Base-by-base conservation (phyloP, 2,113 vertebrate genomes). In the Penelope pileata region DNA sequence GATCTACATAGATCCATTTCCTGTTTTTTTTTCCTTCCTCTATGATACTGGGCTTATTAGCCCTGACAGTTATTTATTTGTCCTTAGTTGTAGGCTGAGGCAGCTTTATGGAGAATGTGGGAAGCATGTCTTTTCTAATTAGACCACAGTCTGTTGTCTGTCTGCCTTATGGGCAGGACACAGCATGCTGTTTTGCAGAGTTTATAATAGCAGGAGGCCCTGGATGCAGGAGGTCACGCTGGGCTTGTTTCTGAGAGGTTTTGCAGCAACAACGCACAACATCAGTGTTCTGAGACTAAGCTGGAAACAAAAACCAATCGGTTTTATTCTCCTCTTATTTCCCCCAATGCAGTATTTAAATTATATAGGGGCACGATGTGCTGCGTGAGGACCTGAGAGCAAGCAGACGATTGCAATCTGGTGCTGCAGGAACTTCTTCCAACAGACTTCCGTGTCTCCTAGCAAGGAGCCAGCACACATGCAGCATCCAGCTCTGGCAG, bases 81-180 rank as follows among this genome's bases (percentile, higher is more conserved):
- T 91, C 92, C 86, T 86, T 86, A 84, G 80, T 89, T 84, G 82
- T 76, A 77, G 91, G 56, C 93, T 93, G 91, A 94, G 79, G 79
- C 83, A 63, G 92, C 68, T 83, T 68, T 77, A 47, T 83, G 76
- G 92, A 93, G 93, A 83, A 86, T 14, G 82, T 95, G 87, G 95
- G 90, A 96, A 96, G 87, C 84, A 50, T 78, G 96, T 96, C 91
- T 91, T 94, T 81, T 86, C 93, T 97, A 96, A 96, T 96, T 93
- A 96, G 85, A 78, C 89, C 85, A 60, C 91, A 94, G 89, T 83
- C 93, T 95, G 95, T 94, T 92, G 91, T 97, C 85, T 95, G 91
- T 92, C 94, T 97, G 95, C 95, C 96, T 96, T 75, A 90, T 94
- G 96, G 94, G 93, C 91, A 96, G 94, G 88, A 94, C 90, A 58